Conservation (phyloP, 2,113 vertebrate species). For the Ophthalmolycus amberensis region DNA sequence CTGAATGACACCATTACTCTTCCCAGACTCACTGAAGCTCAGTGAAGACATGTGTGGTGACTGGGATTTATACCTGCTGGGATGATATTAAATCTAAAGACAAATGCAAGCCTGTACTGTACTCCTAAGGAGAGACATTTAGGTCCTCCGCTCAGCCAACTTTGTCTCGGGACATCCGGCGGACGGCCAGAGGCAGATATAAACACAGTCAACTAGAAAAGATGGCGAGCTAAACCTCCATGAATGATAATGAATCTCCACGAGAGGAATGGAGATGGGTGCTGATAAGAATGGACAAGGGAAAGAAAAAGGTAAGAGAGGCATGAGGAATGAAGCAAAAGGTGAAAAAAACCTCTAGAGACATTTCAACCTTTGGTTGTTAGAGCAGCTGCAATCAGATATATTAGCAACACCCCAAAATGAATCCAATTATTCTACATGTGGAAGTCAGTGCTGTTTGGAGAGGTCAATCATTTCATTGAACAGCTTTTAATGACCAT, state of each 20-base stretch:
- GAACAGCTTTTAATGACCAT: not conserved
- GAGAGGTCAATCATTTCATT: not conserved
- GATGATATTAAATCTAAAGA: not conserved
- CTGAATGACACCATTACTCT: not conserved
- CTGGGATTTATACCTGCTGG: not conserved
- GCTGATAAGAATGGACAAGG: not conserved
- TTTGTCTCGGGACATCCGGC: not conserved
- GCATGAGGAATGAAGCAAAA: not conserved
- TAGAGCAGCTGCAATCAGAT: not conserved
- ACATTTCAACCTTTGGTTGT: not conserved
- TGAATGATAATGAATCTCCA: not conserved
- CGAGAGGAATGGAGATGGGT: not conserved
- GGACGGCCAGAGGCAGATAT: not conserved
- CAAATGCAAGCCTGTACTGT: not conserved
- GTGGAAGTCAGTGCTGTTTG: not conserved
- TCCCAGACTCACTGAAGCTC: not conserved
- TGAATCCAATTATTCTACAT: not conserved
- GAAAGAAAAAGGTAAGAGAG: not conserved
- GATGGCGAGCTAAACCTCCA: not conserved
- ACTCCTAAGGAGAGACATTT: not conserved
- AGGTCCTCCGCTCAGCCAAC: not conserved
- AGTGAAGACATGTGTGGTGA: not conserved
- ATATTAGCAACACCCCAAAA: not conserved
- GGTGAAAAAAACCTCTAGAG: not conserved
- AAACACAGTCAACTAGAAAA: not conserved